phyloP scores from a whole-genome alignment of 2,113 vertebrate species.

The Peromyscus leucopus region DNA sequence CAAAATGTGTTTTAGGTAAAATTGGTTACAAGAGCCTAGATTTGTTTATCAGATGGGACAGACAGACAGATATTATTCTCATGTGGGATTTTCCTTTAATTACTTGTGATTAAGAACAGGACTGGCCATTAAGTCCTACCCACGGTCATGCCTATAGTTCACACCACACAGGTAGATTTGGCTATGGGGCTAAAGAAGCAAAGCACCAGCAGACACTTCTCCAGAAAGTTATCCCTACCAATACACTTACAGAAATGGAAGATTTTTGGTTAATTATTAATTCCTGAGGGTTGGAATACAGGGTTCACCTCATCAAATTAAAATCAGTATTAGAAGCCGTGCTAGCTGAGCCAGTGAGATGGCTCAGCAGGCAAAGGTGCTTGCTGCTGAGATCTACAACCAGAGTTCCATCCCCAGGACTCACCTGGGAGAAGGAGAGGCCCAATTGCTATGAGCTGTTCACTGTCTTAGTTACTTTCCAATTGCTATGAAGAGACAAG shows the following conservation, averaged over 20 bases:
- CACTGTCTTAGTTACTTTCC: background rate
- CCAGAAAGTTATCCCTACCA: background rate
- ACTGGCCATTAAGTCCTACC: background rate
- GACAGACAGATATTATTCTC: conserved; percentile 13
- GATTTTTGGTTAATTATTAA: conserved; percentile 25
- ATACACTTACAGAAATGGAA: conserved; percentile 7
- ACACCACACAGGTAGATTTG: background rate
- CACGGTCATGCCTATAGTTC: background rate
- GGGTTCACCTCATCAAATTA: background rate
- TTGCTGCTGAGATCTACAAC: background rate
- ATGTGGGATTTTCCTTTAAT: background rate
- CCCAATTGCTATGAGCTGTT: background rate
- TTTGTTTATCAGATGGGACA: background rate
- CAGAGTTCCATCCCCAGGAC: background rate
- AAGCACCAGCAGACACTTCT: background rate
- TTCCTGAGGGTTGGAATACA: background rate
- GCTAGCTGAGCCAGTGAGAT: background rate
- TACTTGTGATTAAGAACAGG: background rate
- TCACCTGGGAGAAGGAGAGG: background rate
- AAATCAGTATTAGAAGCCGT: background rate
- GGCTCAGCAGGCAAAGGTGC: background rate
- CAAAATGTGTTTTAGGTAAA: background rate
- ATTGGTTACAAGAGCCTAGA: background rate
- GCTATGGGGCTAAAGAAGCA: conserved; percentile 13
- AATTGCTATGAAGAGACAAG: background rate